Evolutionary conservation across 2,888 invertebrate genomes (phyloP).

Genomic region (Polietes domitor): DNA sequence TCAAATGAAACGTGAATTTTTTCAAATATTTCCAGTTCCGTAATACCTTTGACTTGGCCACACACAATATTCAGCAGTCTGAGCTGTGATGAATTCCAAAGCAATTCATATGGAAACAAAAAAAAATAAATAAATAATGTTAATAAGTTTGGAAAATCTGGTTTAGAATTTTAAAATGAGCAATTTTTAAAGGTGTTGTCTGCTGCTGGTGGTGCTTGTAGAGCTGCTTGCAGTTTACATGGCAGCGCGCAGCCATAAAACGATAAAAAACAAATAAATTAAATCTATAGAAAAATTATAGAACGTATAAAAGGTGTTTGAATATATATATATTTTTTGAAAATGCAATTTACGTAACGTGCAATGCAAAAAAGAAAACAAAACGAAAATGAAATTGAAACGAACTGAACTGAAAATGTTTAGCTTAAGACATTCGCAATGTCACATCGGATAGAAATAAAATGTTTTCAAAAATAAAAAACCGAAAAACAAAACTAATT

Average conservation of each 20-base stretch:
- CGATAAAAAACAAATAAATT: constrained; percentile 26
- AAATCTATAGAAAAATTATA: constrained; percentile 6
- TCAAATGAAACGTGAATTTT: constrained; percentile 54
- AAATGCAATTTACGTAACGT: constrained; percentile 59
- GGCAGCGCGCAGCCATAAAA: constrained; percentile 14
- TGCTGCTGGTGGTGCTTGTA: no score
- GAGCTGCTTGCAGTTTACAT: not conserved
- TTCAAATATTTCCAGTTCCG: constrained; percentile 42
- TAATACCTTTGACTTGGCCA: constrained; percentile 30
- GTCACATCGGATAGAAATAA: constrained; percentile 55
- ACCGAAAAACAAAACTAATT: constrained; percentile 3
- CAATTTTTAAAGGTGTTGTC: constrained; percentile 25
- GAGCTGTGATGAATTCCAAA: constrained; percentile 44
- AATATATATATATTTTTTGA: constrained; percentile 27
- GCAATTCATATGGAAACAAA: constrained; percentile 56
- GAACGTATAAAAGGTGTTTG: constrained; percentile 26
- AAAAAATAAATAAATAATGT: constrained; percentile 43
- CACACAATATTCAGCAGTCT: constrained; percentile 1
- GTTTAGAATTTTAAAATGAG: constrained; percentile 49
- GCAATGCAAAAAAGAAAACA: constrained; percentile 27
- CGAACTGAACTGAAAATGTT: constrained; percentile 24
- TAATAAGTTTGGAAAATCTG: constrained; percentile 49
- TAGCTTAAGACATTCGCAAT: constrained; percentile 35
- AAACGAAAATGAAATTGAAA: constrained; percentile 25
- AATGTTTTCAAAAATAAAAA: constrained; percentile 41